phyloP scores from a whole-genome alignment of 2,797 vertebrate genomes.

The Sibirionetta formosa region DNA sequence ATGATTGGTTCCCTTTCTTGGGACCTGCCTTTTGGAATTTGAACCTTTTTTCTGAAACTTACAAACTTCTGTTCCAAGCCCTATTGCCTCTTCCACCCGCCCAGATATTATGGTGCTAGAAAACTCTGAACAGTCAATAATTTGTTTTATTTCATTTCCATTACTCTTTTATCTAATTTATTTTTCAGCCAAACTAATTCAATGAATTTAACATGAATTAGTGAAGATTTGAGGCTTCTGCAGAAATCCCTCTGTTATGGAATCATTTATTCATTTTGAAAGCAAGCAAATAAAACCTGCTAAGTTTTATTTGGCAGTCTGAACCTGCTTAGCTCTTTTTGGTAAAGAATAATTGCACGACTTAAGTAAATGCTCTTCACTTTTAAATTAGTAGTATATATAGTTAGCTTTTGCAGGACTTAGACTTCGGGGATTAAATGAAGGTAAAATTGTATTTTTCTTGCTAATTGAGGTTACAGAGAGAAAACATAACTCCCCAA shows the following conservation, averaged over 20 bases:
- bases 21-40: not conserved
- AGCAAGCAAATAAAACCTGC: not conserved
- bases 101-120: not conserved
- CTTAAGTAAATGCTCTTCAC: not conserved
- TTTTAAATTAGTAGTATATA: not conserved
- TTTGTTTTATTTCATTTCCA: not conserved
- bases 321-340: not conserved
- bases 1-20: not conserved
- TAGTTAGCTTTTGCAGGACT: not conserved
- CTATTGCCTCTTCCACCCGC: rapidly evolving
- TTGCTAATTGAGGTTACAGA: not conserved
- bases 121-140: not conserved
- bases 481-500: not conserved
- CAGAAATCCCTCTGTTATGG: not conserved
- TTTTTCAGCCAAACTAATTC: not conserved
- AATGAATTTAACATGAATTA: not conserved
- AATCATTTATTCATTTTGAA: not conserved
- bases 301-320: not conserved
- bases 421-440: not conserved
- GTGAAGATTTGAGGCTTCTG: not conserved
- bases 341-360: not conserved
- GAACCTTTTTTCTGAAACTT: not conserved
- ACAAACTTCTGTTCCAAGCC: not conserved
- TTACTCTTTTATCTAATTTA: not conserved
- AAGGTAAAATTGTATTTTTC: not conserved